These are phyloP conservation scores for Cantharis nigra DNA, from an alignment of 2,888 invertebrate species.

Conservation along the genomic window DNA sequence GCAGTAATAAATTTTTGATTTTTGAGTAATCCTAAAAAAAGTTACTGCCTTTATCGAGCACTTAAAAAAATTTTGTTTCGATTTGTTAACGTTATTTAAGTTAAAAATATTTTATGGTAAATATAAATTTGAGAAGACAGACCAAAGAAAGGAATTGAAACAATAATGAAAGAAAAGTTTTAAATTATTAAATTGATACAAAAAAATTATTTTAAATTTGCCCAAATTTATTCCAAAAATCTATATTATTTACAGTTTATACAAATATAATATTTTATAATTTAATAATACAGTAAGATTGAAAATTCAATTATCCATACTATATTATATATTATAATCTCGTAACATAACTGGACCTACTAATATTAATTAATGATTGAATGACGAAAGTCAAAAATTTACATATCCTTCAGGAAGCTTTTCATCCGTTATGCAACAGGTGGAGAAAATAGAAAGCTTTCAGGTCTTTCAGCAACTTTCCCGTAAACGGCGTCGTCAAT, in stretches of 20 bases:
- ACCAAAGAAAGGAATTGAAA: not conserved
- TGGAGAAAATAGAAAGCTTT: conserved; percentile 26
- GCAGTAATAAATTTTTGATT: conserved; percentile 23
- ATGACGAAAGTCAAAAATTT: not conserved
- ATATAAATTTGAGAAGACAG: not conserved
- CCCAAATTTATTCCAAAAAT: not conserved
- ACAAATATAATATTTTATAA: not conserved
- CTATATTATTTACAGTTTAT: not conserved
- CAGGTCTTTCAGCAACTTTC: conserved; percentile 36
- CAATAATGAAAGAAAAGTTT: not conserved
- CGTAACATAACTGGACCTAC: no score
- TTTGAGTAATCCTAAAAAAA: conserved; percentile 4
- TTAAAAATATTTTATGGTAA: not conserved
- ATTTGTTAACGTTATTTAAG: not conserved
- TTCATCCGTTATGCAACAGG: conserved; percentile 14
- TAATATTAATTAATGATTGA: not conserved
- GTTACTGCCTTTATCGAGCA: not conserved
- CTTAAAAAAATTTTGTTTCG: not conserved
- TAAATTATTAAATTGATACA: not conserved
- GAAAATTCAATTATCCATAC: no score
- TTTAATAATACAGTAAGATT: no score
- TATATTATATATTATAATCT: no score
- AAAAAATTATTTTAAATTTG: not conserved
- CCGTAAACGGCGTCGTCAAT: conserved; percentile 41
- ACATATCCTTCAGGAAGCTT: not conserved